Evolutionary conservation across 2,888 invertebrate species (phyloP).

Genomic region (Caradrina clavipalpis): DNA sequence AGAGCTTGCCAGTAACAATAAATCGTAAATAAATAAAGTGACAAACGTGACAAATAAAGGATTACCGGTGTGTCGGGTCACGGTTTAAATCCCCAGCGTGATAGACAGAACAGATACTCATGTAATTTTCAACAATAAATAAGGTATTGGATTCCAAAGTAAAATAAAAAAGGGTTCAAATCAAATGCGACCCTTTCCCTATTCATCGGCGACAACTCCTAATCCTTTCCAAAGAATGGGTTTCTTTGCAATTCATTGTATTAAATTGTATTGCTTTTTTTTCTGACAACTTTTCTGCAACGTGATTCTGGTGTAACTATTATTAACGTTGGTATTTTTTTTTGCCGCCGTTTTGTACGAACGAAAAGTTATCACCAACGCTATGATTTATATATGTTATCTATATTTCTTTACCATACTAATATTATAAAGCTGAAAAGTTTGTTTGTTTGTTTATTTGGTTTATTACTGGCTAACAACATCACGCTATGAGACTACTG

Average conservation of each 20-base stretch:
- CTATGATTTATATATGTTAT: neutral
- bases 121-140: slow-evolving; percentile 24
- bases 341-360: too few species aligned
- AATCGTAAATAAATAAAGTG: slow-evolving; percentile 42
- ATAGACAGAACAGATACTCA: slow-evolving; percentile 42
- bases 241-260: slow-evolving; percentile 6
- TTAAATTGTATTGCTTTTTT: neutral
- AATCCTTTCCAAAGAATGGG: slow-evolving; percentile 18
- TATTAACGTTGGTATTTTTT: too few species aligned
- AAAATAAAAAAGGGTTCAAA: slow-evolving; percentile 31
- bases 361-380: neutral
- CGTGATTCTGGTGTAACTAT: neutral
- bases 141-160: slow-evolving; percentile 30
- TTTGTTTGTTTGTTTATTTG: too few species aligned
- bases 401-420: too few species aligned
- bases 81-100: slow-evolving; percentile 30
- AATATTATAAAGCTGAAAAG: too few species aligned
- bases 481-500: too few species aligned
- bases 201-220: slow-evolving; percentile 36
- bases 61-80: slow-evolving; percentile 33
- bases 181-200: slow-evolving; percentile 30
- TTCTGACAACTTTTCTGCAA: neutral
- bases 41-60: slow-evolving; percentile 35
- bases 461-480: too few species aligned
- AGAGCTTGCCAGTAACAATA: slow-evolving; percentile 20